Conservation (phyloP, 2,113 vertebrate species). For the Corynorhinus townsendii region DNA sequence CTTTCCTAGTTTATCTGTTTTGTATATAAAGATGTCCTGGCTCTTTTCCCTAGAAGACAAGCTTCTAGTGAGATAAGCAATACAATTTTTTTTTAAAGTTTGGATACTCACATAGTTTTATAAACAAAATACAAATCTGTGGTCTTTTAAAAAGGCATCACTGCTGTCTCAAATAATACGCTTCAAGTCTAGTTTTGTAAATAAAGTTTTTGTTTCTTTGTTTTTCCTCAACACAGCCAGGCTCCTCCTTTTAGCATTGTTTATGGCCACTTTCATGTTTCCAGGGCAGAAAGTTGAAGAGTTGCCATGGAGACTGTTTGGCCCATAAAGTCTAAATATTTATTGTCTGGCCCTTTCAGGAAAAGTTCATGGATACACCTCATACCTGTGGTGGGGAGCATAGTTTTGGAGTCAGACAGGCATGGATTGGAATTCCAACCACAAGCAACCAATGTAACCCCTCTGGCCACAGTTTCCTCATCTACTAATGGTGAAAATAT, state of each 20-base stretch:
- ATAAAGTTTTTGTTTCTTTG: neutral
- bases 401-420: neutral
- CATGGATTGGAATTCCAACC: neutral
- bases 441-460: neutral
- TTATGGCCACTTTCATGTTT: neutral
- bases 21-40: neutral
- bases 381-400: neutral
- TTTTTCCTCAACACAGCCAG: neutral
- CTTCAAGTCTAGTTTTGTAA: neutral
- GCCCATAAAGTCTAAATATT: neutral
- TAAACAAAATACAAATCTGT: neutral
- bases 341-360: neutral
- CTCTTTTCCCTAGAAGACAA: neutral
- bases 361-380: neutral
- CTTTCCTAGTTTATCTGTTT: neutral
- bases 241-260: neutral
- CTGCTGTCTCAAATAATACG: neutral
- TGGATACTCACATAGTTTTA: neutral
- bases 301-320: neutral
- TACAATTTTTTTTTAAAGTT: neutral
- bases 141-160: neutral
- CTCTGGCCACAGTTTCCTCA: neutral
- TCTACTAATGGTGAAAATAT: neutral
- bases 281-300: neutral
- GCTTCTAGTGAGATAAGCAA: neutral